Conservation (phyloP, 2,113 vertebrate species). For the Corythaeola cristata region DNA sequence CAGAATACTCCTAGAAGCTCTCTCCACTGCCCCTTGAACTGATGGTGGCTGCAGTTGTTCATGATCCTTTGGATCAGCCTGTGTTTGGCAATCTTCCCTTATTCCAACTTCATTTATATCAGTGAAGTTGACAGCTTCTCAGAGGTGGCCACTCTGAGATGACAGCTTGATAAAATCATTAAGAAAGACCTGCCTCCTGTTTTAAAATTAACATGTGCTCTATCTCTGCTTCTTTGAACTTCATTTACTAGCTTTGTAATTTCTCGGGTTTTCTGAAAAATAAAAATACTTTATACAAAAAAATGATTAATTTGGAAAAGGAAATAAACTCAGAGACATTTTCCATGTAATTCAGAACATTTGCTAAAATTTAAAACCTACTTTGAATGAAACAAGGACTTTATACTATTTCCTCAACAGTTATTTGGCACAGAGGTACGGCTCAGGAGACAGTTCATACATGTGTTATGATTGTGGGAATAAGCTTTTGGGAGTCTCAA, state of each 20-base stretch:
- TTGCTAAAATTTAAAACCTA: conserved; percentile 38
- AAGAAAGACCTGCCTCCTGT: background rate
- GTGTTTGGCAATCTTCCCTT: background rate
- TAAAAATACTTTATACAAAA: background rate
- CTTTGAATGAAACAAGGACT: conserved; percentile 24
- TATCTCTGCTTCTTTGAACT: background rate
- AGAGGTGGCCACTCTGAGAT: conserved; percentile 3
- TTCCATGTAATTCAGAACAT: conserved; percentile 13
- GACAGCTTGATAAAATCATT: conserved; percentile 47
- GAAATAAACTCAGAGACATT: conserved; percentile 22
- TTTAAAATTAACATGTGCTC: background rate
- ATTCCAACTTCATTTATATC: conserved; percentile 24
- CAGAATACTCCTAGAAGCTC: background rate
- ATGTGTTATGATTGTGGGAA: background rate
- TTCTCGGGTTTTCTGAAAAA: conserved; percentile 22
- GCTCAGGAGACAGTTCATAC: background rate
- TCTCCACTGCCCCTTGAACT: background rate
- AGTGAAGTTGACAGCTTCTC: conserved; percentile 8
- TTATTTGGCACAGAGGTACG: background rate
- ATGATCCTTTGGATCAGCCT: background rate
- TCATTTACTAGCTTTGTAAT: background rate
- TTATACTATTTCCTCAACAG: background rate
- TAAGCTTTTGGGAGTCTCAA: background rate
- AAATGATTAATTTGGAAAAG: background rate
- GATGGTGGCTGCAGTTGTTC: background rate